These are phyloP conservation scores for Accipiter virgatus DNA, from an alignment of 2,113 vertebrate genomes.

Conservation along the genomic window DNA sequence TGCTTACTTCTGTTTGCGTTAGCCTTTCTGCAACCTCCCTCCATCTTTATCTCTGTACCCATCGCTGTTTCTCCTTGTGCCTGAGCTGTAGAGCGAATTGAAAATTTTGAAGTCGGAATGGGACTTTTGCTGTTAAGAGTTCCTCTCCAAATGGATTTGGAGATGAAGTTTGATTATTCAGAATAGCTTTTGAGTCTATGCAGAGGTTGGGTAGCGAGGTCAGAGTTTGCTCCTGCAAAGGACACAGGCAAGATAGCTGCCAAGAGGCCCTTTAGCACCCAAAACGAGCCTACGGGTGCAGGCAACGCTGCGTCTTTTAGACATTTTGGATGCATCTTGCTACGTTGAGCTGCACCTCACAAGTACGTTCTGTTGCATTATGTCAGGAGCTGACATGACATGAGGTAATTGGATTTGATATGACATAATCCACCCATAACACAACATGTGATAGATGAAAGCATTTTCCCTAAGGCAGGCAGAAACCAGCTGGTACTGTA, in stretches of 20 bases:
- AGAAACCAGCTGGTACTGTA: slow-evolving; percentile 8
- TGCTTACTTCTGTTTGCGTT: neutral
- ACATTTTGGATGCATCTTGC: neutral
- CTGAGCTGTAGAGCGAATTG: neutral
- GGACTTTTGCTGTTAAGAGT: neutral
- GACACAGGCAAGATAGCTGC: neutral
- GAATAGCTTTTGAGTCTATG: neutral
- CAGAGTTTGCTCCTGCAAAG: neutral
- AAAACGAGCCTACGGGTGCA: neutral
- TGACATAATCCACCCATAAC: slow-evolving; percentile 49
- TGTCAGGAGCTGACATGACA: slow-evolving; percentile 38
- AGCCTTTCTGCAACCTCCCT: neutral
- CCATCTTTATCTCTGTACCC: neutral
- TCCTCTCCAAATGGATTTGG: neutral
- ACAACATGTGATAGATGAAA: slow-evolving; percentile 49
- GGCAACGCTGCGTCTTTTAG: neutral
- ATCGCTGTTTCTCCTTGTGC: neutral
- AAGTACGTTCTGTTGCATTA: neutral
- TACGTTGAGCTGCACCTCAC: neutral
- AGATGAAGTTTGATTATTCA: neutral
- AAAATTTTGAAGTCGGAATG: neutral
- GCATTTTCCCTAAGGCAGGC: slow-evolving; percentile 47
- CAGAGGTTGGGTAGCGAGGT: neutral
- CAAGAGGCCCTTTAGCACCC: neutral
- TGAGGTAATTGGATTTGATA: slow-evolving; percentile 56